Conservation (phyloP, 1,140 invertebrate species). For the Apis cerana region DNA sequence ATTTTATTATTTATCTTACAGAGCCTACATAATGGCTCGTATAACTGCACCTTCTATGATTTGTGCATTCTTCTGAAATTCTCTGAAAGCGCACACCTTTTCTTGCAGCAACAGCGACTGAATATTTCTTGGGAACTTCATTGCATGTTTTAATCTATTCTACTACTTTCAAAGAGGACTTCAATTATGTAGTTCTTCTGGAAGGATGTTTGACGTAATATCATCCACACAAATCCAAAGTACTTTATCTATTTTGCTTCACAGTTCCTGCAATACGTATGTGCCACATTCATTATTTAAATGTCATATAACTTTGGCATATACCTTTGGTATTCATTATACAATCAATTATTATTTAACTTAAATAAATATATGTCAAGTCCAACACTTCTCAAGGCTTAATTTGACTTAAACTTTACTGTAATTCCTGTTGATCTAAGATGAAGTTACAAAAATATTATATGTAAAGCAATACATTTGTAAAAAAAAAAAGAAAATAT, state of each 20-base stretch:
- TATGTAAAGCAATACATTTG: neutral
- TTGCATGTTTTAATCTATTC: constrained; percentile 59
- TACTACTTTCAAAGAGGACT: constrained; percentile 56
- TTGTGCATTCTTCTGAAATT: constrained; percentile 63
- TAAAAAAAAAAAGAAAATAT: neutral
- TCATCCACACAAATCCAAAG: constrained; percentile 43
- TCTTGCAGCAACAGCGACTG: constrained; percentile 60
- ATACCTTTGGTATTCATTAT: constrained; percentile 42
- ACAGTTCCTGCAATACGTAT: constrained; percentile 54
- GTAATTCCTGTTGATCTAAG: neutral
- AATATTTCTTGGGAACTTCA: constrained; percentile 63
- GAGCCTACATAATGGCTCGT: constrained; percentile 29
- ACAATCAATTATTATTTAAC: constrained; percentile 19
- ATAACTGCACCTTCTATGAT: constrained; percentile 58
- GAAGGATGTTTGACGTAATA: constrained; percentile 42
- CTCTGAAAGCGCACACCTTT: constrained; percentile 62
- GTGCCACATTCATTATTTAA: constrained; percentile 40
- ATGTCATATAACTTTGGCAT: constrained; percentile 7
- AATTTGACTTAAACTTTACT: neutral
- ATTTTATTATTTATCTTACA: constrained; percentile 22
- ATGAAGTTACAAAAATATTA: neutral
- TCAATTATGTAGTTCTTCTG: constrained; percentile 42
- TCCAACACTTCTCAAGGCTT: constrained; percentile 28
- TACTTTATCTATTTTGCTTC: constrained; percentile 46
- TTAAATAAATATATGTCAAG: constrained; percentile 15